phyloP scores from a whole-genome alignment of 2,113 vertebrate genomes.

The Takifugu bimaculatus region DNA sequence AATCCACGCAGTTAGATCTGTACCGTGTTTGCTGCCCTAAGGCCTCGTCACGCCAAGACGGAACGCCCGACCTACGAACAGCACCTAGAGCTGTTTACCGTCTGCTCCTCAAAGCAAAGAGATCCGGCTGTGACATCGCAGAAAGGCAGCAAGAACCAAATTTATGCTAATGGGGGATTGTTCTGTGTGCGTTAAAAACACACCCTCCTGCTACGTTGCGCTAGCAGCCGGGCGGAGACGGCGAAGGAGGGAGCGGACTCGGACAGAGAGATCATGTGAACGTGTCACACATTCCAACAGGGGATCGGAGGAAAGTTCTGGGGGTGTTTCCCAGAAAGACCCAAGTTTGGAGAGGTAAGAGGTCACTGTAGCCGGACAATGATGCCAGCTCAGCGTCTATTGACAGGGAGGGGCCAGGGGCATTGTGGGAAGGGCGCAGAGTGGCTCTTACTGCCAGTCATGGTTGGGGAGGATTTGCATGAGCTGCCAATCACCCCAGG shows the following conservation, averaged over 20 bases:
- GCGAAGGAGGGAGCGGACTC: constrained; percentile 37
- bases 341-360: constrained; percentile 73
- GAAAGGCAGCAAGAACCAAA: constrained; percentile 64
- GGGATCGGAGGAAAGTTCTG: constrained; percentile 68
- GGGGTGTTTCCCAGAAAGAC: constrained; percentile 69
- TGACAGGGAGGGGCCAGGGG: constrained; percentile 79
- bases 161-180: constrained; percentile 74
- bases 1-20: constrained; percentile 59
- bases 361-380: constrained; percentile 79
- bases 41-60: constrained; percentile 68
- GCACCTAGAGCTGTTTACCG: constrained; percentile 70
- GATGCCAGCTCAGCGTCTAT: constrained; percentile 80
- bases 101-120: constrained; percentile 61
- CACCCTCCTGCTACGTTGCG: constrained; percentile 46
- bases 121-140: constrained; percentile 69
- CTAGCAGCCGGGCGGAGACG: constrained; percentile 61
- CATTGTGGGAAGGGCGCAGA: constrained; percentile 80
- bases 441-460: constrained; percentile 81
- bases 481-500: constrained; percentile 80
- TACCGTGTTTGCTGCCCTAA: constrained; percentile 61
- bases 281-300: constrained; percentile 76
- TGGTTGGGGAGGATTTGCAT: constrained; percentile 74
- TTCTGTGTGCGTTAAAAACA: constrained; percentile 59
- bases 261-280: constrained; percentile 55
- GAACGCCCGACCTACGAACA: constrained; percentile 59